A percentile compares a stretch with the other conserved stretches of the same genome.
Evolutionary conservation across 2,797 vertebrate species (phyloP).

Genomic region (Bradypodion pumilum): DNA sequence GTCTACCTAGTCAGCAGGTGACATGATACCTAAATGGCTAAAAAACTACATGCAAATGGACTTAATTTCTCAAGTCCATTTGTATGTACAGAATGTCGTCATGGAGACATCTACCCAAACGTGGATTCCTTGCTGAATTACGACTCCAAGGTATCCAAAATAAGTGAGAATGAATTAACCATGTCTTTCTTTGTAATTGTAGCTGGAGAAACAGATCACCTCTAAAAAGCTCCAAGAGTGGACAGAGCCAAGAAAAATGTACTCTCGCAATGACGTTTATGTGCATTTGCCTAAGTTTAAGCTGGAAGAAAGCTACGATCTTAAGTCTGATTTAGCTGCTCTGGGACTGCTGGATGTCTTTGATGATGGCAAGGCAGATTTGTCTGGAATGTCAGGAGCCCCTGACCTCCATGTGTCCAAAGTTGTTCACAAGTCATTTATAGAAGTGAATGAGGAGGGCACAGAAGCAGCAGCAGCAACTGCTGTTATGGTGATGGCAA

Average conservation of each 20-base stretch:
- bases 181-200: conserved; percentile 51
- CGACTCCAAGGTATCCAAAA: too few species aligned
- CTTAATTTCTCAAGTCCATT: too few species aligned
- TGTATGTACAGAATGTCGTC: too few species aligned
- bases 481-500: conserved; percentile 64
- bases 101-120: too few species aligned
- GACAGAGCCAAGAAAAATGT: conserved; percentile 80
- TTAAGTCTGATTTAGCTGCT: conserved; percentile 75
- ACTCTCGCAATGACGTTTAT: conserved; percentile 65
- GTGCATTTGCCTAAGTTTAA: conserved; percentile 90
- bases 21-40: too few species aligned
- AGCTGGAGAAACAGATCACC: conserved; percentile 87
- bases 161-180: neutral
- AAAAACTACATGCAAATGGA: too few species aligned
- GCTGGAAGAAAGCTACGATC: conserved; percentile 85
- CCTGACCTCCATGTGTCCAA: conserved; percentile 85
- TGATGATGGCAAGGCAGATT: conserved; percentile 76
- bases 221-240: conserved; percentile 84
- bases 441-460: conserved; percentile 95
- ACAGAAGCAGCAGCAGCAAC: conserved; percentile 92
- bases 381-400: conserved; percentile 86
- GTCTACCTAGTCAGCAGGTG: too few species aligned
- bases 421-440: conserved; percentile 89
- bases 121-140: too few species aligned
- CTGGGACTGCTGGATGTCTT: conserved; percentile 88